phyloP scores from a whole-genome alignment of 2,113 vertebrate genomes.

The Pomatorhinus ruficollis region DNA sequence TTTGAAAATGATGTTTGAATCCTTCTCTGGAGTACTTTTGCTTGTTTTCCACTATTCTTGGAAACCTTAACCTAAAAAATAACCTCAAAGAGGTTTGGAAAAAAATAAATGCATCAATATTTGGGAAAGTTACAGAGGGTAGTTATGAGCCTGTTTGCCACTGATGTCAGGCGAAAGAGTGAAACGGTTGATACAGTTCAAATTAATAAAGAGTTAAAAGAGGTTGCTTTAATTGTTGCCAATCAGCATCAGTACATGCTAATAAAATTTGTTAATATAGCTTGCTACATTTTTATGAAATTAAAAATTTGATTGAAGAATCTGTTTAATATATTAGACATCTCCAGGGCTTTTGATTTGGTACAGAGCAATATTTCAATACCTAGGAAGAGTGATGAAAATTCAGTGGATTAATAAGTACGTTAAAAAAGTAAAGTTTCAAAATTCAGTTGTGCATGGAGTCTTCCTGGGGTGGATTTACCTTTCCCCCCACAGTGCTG shows the following conservation, averaged over 20 bases:
- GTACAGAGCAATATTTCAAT: background rate
- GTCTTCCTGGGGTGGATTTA: background rate
- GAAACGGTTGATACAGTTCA: background rate
- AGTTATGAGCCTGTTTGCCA: background rate
- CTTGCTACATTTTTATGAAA: constrained; percentile 3
- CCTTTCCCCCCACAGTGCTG: background rate
- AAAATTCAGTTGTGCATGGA: background rate
- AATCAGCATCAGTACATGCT: background rate
- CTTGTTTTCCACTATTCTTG: background rate
- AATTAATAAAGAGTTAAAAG: constrained; percentile 31
- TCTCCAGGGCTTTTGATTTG: background rate
- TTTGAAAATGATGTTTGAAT: background rate
- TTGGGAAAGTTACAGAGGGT: background rate
- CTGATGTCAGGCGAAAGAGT: background rate
- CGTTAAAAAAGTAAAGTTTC: background rate
- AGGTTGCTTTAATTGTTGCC: background rate
- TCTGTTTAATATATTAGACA: background rate
- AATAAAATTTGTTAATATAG: background rate
- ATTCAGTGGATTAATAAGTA: background rate
- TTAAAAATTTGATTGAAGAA: background rate
- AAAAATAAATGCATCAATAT: background rate
- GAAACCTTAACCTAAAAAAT: background rate
- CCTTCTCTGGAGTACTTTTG: background rate
- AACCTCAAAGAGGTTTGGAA: background rate
- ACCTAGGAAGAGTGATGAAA: background rate